These are phyloP conservation scores for Tachystola acroxantha DNA, from an alignment of 2,888 invertebrate genomes.

Conservation along the genomic window DNA sequence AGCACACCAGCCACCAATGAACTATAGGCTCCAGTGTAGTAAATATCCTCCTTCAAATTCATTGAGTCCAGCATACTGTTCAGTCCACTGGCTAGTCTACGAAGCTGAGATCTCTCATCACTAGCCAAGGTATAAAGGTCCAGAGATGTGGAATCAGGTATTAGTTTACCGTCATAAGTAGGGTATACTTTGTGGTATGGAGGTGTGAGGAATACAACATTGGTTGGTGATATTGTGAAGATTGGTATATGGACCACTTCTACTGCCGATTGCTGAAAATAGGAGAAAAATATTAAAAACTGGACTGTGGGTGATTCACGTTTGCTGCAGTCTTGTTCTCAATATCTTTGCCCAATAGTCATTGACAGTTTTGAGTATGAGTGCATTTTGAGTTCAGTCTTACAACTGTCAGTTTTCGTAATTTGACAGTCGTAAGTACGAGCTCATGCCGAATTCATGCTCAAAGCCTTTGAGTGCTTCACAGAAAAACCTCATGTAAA, in stretches of 20 bases:
- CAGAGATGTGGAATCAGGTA: constrained; percentile 40
- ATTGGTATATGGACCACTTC: constrained; percentile 81
- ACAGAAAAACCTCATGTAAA: too few relatives aligned
- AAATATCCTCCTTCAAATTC: constrained; percentile 81
- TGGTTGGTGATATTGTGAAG: constrained; percentile 75
- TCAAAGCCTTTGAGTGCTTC: too few relatives aligned
- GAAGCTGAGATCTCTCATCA: constrained; percentile 55
- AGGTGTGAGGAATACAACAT: constrained; percentile 80
- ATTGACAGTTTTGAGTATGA: too few relatives aligned
- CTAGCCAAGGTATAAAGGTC: constrained; percentile 54
- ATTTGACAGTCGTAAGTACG: too few relatives aligned
- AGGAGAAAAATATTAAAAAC: not conserved
- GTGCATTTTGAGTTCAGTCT: too few relatives aligned
- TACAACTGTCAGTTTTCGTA: too few relatives aligned
- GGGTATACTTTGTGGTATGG: constrained; percentile 79
- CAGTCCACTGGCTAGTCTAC: constrained; percentile 67
- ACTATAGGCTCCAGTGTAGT: constrained; percentile 80
- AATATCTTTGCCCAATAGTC: too few relatives aligned
- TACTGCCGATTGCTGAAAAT: constrained; percentile 78
- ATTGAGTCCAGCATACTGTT: constrained; percentile 77
- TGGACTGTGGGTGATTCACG: too few relatives aligned
- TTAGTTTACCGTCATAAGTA: constrained; percentile 51
- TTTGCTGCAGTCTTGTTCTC: too few relatives aligned
- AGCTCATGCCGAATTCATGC: too few relatives aligned
- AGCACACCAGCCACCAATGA: constrained; percentile 78